These are phyloP conservation scores for Notocelia uddmanniana DNA, from an alignment of 2,888 invertebrate genomes.

Conservation along the genomic window DNA sequence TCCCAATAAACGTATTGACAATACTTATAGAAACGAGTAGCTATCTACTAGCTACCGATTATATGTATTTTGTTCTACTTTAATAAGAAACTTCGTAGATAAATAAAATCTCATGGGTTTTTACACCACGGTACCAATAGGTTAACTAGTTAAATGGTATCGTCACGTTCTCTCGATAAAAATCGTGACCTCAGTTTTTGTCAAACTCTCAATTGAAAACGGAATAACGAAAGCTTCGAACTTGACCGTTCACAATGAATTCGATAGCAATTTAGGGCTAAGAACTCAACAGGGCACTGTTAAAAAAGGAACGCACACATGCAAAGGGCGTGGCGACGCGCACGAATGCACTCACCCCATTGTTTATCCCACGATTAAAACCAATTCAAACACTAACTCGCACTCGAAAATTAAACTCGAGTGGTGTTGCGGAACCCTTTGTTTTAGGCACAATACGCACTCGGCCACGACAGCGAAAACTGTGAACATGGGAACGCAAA, in stretches of 20 bases:
- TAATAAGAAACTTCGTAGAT: background rate
- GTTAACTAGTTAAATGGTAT: slow-evolving; percentile 28
- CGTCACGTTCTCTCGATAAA: slow-evolving; percentile 38
- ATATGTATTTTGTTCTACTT: background rate
- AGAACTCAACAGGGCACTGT: slow-evolving; percentile 38
- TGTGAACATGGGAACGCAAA: slow-evolving; percentile 53
- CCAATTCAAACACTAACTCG: slow-evolving; percentile 84
- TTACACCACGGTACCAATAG: background rate
- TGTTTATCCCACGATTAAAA: slow-evolving; percentile 86
- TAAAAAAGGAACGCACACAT: slow-evolving; percentile 63
- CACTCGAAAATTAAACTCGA: slow-evolving; percentile 84
- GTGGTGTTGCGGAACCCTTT: slow-evolving; percentile 76
- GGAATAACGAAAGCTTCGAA: slow-evolving; percentile 37
- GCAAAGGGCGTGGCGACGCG: slow-evolving; percentile 74
- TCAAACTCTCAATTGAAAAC: slow-evolving; percentile 36
- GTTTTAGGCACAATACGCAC: slow-evolving; percentile 81
- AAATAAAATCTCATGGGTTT: slow-evolving; percentile 11
- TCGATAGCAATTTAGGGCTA: slow-evolving; percentile 39
- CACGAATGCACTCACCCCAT: slow-evolving; percentile 75
- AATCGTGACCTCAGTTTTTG: slow-evolving; percentile 44
- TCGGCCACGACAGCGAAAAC: slow-evolving; percentile 62
- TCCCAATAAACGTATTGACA: too few relatives aligned
- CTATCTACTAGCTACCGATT: too few relatives aligned
- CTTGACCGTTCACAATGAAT: slow-evolving; percentile 41
- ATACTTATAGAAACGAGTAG: too few relatives aligned